Evolutionary conservation across 2,888 invertebrate genomes (phyloP), one percentile per base, ranked within the genome.

Genomic region (Molanna angustata): DNA sequence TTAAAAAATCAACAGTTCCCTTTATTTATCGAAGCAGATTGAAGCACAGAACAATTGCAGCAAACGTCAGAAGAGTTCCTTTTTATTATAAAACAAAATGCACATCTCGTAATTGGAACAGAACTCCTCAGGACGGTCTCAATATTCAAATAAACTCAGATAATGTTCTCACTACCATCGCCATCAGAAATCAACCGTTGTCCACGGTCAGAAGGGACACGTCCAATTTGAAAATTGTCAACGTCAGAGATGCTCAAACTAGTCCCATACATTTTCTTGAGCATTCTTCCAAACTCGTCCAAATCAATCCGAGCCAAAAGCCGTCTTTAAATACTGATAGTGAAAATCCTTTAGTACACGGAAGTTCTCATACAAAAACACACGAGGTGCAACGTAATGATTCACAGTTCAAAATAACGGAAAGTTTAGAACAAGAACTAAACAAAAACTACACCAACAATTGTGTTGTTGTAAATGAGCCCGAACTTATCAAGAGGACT

Each of bases 51-150:
- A 16, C n/a, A 2, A 14, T 22, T 11, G 13, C 20, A 4, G n/a
- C 13, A 4, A 14, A 44, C 3, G 13, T 9, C 7, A 43, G 21
- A 33, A 53, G 44, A 40, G 37, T 55, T 27, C 50, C 50, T 1
- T 55, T 51, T 42, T 55, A 39, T 16, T 55, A 51, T 32, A 55
- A 55, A 32, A 47, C 55, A n/a, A 55, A 35, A 19, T 55, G 55
- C 20, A 39, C 27, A 13, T 16, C 43, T n/a, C 43, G 43, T 13
- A 42, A 51, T 16, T 48, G 37, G 27, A 19, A 31, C 13, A 37
- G 14, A 3, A 31, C 19, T 17, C 46, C 46, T 3, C 49, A 45
- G 27, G 56, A 56, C n/a, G 49, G 49, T 6, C 19, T 46, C 13
- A 49, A 56, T 13, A 56, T 49, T 4, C 41, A 46, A 41, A 46